Evolutionary conservation across 2,797 vertebrate species (phyloP), one percentile per base, ranked within the genome.

Genomic region (Potorous gilbertii): DNA sequence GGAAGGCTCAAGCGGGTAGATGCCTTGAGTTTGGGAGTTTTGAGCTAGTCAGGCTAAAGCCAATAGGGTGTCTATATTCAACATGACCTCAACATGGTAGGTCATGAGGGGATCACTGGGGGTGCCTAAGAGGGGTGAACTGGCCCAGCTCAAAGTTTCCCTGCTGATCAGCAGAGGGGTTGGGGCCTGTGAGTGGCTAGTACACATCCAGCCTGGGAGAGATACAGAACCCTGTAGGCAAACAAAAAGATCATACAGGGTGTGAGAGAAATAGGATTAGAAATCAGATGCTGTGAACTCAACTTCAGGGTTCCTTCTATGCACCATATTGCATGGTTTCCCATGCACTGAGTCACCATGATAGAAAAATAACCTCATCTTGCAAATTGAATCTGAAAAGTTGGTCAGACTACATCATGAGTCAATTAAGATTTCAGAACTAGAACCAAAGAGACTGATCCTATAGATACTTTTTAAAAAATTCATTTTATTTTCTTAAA

Each of bases 321-420:
- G n/a, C 18, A 40, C 18, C n/a, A 74, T 40, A 6, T 5, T 74
- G n/a, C 34, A 66, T n/a, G n/a, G n/a, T 40, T 40, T 74, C 5
- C n/a, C 66, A 40, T 40, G 62, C 31, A 94, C 54, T 40, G 4
- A 95, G 34, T 93, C 66, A 90, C 8, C 14, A 40, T 56, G 8
- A 59, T 54, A 62, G 62, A 9, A 92, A 81, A 93, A 50, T 54
- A 90, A 87, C 2, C 5, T 57, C 50, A 55, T 18, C 52, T 46
- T 93, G 55, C 14, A 46, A 94, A 34, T 81, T 50, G 92, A 62
- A 54, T 81, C 28, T n/a, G 93, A 56, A 74, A 57, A 59, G 90
- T 2, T 74, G 87, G 55, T 91, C 55, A 74, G 29, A 89, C 81
- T 16, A 55, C 6, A 46, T 18, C 4, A 9, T n/a, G 66, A 54